Evolutionary conservation across 2,888 invertebrate genomes (phyloP).

Genomic region (Diarsia mendica): DNA sequence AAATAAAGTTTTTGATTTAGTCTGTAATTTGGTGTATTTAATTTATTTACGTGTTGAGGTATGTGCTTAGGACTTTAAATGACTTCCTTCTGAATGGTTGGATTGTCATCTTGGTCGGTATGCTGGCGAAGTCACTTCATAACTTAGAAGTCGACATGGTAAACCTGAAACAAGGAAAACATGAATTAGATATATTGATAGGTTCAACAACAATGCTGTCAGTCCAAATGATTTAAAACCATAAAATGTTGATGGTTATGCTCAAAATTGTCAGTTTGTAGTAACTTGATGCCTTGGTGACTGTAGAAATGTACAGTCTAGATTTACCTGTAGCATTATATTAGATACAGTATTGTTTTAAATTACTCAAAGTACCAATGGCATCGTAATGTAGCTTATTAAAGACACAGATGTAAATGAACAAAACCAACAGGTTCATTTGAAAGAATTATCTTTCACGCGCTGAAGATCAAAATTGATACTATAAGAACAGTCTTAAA

Average conservation of each 20-base stretch:
- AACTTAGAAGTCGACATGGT: conserved; percentile 67
- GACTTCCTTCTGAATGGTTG: conserved; percentile 82
- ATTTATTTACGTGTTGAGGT: conserved; percentile 83
- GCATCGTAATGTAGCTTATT: background rate
- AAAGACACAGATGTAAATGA: background rate
- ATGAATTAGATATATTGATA: conserved; percentile 21
- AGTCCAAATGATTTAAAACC: too few species aligned
- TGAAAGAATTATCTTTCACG: background rate
- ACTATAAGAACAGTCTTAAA: conserved; percentile 3
- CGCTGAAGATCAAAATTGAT: background rate
- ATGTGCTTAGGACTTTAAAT: conserved; percentile 82
- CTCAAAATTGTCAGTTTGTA: too few species aligned
- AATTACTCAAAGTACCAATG: background rate
- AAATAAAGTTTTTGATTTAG: conserved; percentile 67
- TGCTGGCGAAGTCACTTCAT: conserved; percentile 67
- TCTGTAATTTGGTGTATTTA: conserved; percentile 50
- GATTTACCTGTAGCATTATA: background rate
- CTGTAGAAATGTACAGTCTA: too few species aligned
- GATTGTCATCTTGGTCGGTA: conserved; percentile 81
- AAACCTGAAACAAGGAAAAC: conserved; percentile 80
- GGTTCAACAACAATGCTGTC: too few species aligned
- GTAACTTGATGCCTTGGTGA: too few species aligned
- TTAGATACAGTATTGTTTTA: background rate
- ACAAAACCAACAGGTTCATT: conserved; percentile 4
- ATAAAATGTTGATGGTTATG: too few species aligned